Conservation (phyloP, 2,888 invertebrate genomes). For the Nemotelus nigrinus region DNA sequence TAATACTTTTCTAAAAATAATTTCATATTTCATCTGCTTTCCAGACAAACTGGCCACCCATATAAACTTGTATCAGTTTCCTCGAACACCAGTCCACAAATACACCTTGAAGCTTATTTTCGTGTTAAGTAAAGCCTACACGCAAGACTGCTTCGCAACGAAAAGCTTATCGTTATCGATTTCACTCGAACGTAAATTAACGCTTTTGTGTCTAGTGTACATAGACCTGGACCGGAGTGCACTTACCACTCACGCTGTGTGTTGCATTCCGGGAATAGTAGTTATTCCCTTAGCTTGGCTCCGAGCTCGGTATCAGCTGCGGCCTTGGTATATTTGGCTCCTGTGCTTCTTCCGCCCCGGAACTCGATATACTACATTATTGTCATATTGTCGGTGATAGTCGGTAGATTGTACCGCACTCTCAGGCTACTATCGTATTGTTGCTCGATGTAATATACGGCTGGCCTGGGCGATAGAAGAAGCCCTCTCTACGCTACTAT, state of each 20-base stretch:
- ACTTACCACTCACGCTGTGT: background rate
- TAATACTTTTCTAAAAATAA: too few relatives aligned
- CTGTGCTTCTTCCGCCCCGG: background rate
- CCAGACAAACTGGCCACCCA: too few relatives aligned
- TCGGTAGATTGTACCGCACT: background rate
- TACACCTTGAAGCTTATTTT: slow-evolving; percentile 5
- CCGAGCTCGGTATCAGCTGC: too few relatives aligned
- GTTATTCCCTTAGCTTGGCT: background rate
- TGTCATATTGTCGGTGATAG: background rate
- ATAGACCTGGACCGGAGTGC: background rate
- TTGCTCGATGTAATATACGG: background rate
- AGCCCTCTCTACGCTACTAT: background rate
- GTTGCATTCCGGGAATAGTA: background rate
- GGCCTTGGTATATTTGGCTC: too few relatives aligned
- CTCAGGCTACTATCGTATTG: too few relatives aligned
- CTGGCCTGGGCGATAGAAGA: slow-evolving; percentile 8
- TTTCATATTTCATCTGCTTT: too few relatives aligned
- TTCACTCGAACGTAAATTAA: slow-evolving; percentile 22
- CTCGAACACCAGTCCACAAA: background rate
- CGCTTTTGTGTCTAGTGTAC: background rate
- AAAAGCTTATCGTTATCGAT: slow-evolving; percentile 19
- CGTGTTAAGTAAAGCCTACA: slow-evolving; percentile 3
- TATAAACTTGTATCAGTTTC: too few relatives aligned
- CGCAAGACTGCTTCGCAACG: background rate
- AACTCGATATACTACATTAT: background rate